Conservation (phyloP, 2,113 vertebrate genomes). For the Tragelaphus imberbis region DNA sequence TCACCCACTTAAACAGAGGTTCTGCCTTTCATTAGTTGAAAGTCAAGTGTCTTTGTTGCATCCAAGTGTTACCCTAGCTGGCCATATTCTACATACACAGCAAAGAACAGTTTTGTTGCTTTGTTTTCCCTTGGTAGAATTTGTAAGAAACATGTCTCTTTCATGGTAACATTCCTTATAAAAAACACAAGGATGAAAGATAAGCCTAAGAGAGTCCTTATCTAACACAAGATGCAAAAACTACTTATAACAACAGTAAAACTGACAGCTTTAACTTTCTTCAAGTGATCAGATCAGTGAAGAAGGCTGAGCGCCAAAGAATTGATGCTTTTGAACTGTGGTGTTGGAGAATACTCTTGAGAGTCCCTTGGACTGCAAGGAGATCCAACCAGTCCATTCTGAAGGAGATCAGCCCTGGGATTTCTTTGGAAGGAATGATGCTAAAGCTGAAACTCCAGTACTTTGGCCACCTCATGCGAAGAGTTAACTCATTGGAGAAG, state of each 20-base stretch:
- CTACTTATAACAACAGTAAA: not conserved
- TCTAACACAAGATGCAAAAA: not conserved
- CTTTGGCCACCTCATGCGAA: no score
- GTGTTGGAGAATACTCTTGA: no score
- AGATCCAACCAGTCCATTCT: no score
- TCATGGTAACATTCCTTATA: not conserved
- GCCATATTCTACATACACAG: not conserved
- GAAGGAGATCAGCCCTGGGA: no score
- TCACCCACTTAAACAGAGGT: not conserved
- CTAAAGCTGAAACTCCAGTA: no score
- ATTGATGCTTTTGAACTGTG: no score
- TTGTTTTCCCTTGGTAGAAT: not conserved
- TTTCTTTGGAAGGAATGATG: no score
- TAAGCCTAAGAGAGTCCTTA: not conserved
- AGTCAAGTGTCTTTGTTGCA: not conserved
- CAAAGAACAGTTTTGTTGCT: not conserved
- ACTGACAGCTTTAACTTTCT: not conserved
- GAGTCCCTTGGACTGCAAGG: no score
- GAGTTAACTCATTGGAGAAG: no score
- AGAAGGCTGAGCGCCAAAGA: no score
- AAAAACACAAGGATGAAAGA: not conserved
- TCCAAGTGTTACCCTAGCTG: not conserved
- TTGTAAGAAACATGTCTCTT: not conserved
- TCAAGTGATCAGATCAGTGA: no score
- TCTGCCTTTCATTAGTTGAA: constrained; percentile 28